Conservation (phyloP, 2,113 vertebrate species). For the Vimba vimba region DNA sequence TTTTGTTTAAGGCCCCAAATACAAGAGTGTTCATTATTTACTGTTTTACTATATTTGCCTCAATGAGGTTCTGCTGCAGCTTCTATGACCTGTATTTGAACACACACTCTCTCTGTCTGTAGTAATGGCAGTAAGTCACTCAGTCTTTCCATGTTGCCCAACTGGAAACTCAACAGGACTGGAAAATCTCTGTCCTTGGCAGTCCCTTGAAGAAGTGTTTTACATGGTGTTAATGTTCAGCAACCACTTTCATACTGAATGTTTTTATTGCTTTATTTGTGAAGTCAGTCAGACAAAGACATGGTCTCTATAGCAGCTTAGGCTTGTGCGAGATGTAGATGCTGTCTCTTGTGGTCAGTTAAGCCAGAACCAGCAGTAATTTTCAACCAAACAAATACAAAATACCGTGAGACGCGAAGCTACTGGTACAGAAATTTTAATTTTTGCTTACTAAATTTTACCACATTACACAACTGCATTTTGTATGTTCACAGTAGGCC, state of each 20-base stretch:
- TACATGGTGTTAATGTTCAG: background rate
- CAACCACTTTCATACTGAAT: background rate
- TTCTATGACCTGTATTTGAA: background rate
- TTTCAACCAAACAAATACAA: too few relatives aligned
- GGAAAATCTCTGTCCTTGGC: conserved; percentile 20
- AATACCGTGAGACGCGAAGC: too few relatives aligned
- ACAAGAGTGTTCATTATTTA: background rate
- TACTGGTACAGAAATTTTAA: background rate
- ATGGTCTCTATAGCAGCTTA: background rate
- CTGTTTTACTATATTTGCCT: background rate
- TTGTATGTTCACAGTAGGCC: background rate
- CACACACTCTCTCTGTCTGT: background rate
- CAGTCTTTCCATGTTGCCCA: conserved; percentile 16
- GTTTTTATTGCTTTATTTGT: conserved; percentile 21
- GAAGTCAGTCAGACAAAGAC: background rate
- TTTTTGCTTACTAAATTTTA: background rate
- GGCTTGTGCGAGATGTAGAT: background rate
- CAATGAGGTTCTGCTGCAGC: background rate
- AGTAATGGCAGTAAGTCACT: conserved; percentile 10
- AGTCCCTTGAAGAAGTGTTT: background rate
- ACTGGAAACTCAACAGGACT: conserved; percentile 20
- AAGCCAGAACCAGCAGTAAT: too few relatives aligned
- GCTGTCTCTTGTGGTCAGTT: too few relatives aligned
- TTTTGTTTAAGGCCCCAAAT: background rate
- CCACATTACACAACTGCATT: background rate